Conservation (phyloP, 2,113 vertebrate species). For the Aegithalos caudatus region DNA sequence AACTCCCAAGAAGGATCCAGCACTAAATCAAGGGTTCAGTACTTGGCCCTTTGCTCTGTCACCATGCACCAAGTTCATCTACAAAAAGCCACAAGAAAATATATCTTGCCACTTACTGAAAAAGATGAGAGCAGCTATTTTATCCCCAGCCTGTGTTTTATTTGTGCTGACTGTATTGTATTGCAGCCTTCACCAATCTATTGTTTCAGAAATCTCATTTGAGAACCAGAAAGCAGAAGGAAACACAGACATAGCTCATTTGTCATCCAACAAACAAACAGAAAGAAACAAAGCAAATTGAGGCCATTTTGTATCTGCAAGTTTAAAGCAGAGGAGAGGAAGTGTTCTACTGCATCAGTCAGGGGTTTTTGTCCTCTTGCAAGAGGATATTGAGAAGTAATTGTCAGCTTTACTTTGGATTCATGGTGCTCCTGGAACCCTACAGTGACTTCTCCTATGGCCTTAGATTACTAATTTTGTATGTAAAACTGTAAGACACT, state of each 20-base stretch:
- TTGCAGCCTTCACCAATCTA: background rate
- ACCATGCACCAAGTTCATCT: background rate
- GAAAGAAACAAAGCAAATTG: background rate
- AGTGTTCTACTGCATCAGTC: background rate
- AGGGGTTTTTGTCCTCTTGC: background rate
- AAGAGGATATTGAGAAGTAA: background rate
- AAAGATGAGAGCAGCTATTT: background rate
- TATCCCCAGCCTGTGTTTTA: background rate
- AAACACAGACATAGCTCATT: background rate
- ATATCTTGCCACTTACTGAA: background rate
- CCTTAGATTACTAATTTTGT: background rate
- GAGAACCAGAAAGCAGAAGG: background rate
- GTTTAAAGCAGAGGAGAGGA: background rate
- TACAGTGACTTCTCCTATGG: background rate
- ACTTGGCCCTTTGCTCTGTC: background rate
- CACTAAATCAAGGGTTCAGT: background rate
- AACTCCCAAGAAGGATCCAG: background rate
- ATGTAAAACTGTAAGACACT: background rate
- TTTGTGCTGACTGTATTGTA: fast-evolving
- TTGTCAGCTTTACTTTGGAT: background rate
- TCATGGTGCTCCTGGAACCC: background rate
- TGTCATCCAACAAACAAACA: background rate
- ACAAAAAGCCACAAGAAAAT: background rate
- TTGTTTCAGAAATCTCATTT: background rate
- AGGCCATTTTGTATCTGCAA: background rate